Conservation (phyloP, 2,797 vertebrate species). For the Lagorchestes hirsutus region DNA sequence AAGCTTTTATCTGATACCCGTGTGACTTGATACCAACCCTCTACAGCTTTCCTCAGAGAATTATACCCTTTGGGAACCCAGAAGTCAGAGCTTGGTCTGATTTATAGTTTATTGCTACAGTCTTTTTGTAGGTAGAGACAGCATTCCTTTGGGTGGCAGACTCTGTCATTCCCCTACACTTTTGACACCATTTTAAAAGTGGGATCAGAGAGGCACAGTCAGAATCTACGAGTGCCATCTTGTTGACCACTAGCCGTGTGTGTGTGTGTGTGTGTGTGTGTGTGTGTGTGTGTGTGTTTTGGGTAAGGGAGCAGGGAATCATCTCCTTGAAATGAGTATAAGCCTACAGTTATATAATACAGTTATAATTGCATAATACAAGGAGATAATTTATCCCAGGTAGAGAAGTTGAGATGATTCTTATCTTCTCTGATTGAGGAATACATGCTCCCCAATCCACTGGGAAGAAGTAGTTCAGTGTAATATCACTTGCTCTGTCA, state of each 20-base stretch:
- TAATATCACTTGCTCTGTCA: not conserved
- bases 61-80: not conserved
- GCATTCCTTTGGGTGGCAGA: not conserved
- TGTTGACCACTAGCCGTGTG: not conserved
- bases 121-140: not conserved
- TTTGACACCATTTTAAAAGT: not conserved
- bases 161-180: not conserved
- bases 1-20: constrained; percentile 22
- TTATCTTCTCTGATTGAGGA: not conserved
- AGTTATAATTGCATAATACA: not conserved
- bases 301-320: not conserved
- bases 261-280: not conserved
- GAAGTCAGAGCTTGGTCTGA: not conserved
- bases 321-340: not conserved
- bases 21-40: not conserved
- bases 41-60: not conserved
- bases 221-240: not conserved
- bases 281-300: not conserved
- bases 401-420: not conserved
- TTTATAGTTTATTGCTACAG: not conserved
- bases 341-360: not conserved
- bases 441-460: not conserved
- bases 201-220: not conserved
- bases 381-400: not conserved
- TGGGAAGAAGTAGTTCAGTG: not conserved